phyloP scores from a whole-genome alignment of 35 echinoderm and acorn worm genomes.

The Ptychodera flava region DNA sequence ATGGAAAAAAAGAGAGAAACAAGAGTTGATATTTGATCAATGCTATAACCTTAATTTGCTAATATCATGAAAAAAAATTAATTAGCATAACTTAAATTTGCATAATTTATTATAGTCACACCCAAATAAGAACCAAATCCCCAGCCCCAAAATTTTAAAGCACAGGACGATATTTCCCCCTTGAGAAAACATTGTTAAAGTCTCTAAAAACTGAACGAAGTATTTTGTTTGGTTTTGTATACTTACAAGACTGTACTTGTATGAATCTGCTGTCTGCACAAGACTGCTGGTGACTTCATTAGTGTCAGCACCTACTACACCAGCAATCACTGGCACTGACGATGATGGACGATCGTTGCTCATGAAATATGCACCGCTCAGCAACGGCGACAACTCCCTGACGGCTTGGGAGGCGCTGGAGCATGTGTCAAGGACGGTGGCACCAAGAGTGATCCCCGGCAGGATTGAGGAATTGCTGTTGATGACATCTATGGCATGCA shows the following conservation, averaged over 20 bases:
- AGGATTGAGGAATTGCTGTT: constrained; percentile 51
- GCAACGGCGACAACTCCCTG: constrained; percentile 43
- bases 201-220: too few species aligned
- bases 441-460: constrained; percentile 52
- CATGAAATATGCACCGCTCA: constrained; percentile 30
- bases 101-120: too few species aligned
- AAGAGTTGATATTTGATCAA: too few species aligned
- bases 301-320: constrained; percentile 52
- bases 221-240: too few species aligned
- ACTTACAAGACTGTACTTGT: constrained; percentile 68
- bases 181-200: too few species aligned
- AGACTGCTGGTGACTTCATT: constrained; percentile 10
- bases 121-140: too few species aligned
- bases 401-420: constrained; percentile 27
- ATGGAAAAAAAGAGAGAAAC: too few species aligned
- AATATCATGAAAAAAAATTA: too few species aligned
- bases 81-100: too few species aligned
- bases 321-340: constrained; percentile 24
- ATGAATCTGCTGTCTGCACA: constrained; percentile 32
- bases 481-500: constrained; percentile 74
- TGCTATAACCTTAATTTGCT: too few species aligned
- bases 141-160: too few species aligned
- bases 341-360: constrained; percentile 26
- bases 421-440: constrained; percentile 74
- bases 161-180: too few species aligned